Conservation (phyloP, 2,797 vertebrate species). For the Oryzias sinensis region DNA sequence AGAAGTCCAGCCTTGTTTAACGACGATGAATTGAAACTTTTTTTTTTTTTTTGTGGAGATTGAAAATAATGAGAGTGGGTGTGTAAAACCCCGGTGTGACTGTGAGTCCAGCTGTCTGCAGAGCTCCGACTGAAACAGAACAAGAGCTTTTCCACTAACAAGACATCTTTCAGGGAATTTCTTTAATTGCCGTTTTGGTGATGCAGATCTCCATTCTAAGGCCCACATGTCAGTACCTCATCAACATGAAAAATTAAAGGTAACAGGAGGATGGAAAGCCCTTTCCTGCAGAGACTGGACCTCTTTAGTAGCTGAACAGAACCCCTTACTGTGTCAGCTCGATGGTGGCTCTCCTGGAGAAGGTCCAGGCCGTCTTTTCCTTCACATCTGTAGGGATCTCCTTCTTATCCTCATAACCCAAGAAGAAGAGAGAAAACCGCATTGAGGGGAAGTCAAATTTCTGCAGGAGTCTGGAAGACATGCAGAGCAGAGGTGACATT, state of each 20-base stretch:
- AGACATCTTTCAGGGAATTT: neutral
- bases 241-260: slow-evolving; percentile 3
- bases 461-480: slow-evolving; percentile 84
- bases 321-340: slow-evolving; percentile 90
- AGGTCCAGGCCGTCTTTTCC: slow-evolving; percentile 87
- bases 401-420: slow-evolving; percentile 94
- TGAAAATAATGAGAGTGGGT: too few species aligned
- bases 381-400: slow-evolving; percentile 87
- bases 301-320: slow-evolving; percentile 82
- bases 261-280: slow-evolving; percentile 27
- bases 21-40: too few species aligned
- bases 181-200: neutral
- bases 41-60: too few species aligned
- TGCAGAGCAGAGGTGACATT: slow-evolving; percentile 30
- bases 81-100: neutral
- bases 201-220: slow-evolving; percentile 5
- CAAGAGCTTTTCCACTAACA: slow-evolving; percentile 4
- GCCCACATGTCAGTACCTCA: slow-evolving; percentile 12
- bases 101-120: slow-evolving; percentile 29
- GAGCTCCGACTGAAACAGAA: slow-evolving; percentile 25
- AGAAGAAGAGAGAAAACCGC: slow-evolving; percentile 96
- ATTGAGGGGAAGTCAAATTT: slow-evolving; percentile 95
- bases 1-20: too few species aligned
- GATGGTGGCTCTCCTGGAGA: slow-evolving; percentile 92
- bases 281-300: slow-evolving; percentile 28